Evolutionary conservation across 2,113 vertebrate species (phyloP).

Genomic region (Sylvilagus bachmani): DNA sequence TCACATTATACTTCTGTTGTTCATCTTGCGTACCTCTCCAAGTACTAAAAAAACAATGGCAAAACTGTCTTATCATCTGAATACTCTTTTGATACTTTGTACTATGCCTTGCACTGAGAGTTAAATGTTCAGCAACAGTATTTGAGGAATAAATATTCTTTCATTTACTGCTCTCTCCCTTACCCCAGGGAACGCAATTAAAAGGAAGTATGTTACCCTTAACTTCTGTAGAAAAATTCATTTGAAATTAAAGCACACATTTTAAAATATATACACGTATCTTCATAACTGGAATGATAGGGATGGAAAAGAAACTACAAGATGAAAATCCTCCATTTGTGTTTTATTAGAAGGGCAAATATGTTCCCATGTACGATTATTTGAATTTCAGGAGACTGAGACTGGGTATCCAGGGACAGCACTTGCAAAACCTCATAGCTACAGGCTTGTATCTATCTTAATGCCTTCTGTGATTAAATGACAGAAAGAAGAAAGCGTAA

Average conservation of each 20-base stretch:
- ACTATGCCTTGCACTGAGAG: not conserved
- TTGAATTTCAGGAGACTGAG: not conserved
- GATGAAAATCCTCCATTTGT: not conserved
- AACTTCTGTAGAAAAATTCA: constrained; percentile 50
- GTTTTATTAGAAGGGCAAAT: constrained; percentile 49
- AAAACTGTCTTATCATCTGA: not conserved
- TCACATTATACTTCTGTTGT: not conserved
- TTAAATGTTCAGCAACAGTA: constrained; percentile 23
- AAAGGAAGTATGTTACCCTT: constrained; percentile 27
- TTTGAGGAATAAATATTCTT: constrained; percentile 8
- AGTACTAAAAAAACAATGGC: not conserved
- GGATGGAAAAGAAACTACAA: not conserved
- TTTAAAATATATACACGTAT: constrained; percentile 14
- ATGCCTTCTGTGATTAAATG: constrained; percentile 42
- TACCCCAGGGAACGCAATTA: not conserved
- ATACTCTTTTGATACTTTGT: not conserved
- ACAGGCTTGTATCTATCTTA: not conserved
- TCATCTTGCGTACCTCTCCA: not conserved
- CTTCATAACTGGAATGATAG: not conserved
- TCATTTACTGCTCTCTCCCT: not conserved
- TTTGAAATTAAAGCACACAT: constrained; percentile 50
- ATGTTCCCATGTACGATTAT: not conserved
- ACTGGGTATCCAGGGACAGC: not conserved
- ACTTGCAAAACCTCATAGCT: not conserved
- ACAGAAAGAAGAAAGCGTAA: not conserved